Percentiles rank a stretch among this genome's conserved stretches.
These are phyloP conservation scores for Elachura formosa DNA, from an alignment of 2,113 vertebrate species.

Conservation along the genomic window DNA sequence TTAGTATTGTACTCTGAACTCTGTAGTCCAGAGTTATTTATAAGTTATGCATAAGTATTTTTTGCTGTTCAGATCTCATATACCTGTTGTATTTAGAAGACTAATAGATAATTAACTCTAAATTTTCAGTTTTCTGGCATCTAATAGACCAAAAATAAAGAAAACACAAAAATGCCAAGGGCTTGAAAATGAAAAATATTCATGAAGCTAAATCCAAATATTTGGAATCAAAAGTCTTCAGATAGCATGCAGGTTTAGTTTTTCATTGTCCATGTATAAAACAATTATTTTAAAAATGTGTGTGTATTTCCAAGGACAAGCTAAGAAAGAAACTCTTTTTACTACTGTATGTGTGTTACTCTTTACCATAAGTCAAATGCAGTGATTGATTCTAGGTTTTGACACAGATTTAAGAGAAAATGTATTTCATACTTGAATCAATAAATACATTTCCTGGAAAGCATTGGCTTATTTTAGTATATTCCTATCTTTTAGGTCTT, in stretches of 20 bases:
- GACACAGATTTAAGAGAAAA: not conserved
- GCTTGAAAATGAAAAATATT: conserved; percentile 57
- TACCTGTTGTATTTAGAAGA: not conserved
- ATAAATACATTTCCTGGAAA: not conserved
- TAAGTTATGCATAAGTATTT: not conserved
- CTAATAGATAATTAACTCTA: not conserved
- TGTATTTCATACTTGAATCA: not conserved
- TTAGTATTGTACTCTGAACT: not conserved
- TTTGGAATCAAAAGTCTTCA: not conserved
- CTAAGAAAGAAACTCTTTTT: not conserved
- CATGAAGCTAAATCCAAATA: conserved; percentile 4
- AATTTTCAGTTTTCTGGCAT: not conserved
- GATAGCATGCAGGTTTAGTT: not conserved
- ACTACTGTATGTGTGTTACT: not conserved
- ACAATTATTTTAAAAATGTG: not conserved
- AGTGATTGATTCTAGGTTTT: not conserved
- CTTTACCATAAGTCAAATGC: not conserved
- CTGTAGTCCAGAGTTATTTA: not conserved
- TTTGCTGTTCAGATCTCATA: not conserved
- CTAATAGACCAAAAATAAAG: not conserved
- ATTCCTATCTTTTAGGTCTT: not conserved
- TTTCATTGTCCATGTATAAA: not conserved
- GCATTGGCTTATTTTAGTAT: not conserved
- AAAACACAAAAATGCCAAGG: conserved; percentile 40
- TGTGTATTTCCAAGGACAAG: not conserved